Base-by-base conservation (phyloP, 2,888 invertebrate species). In the Neoaliturus tenellus region DNA sequence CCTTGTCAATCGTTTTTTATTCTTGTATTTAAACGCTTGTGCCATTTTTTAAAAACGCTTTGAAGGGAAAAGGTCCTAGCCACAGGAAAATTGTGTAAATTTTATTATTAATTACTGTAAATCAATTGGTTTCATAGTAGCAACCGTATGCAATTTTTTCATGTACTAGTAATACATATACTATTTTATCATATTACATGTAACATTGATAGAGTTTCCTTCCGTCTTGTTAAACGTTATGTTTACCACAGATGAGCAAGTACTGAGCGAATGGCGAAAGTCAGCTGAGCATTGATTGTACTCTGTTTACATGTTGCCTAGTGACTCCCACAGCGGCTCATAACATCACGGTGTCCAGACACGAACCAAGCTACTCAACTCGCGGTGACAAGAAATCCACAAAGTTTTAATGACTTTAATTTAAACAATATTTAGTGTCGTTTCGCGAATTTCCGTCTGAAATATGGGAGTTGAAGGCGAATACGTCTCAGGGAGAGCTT, bases 251-350 rank as follows among this genome's bases (percentile, higher is more conserved):
- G 44, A n/a, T n/a, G n/a, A n/a, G n/a, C n/a, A n/a, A n/a, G n/a
- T 6, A 12, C 17, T 2, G 44, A 51, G 8, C 51, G 51, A 23
- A 51, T 51, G 51, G 51, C 23, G 8, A 23, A 62, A 62, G 62
- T 62, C 62, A 62, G 62, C 62, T 62, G 62, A 12, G 62, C 62
- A 62, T 62, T 31, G 62, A 62, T 62, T 62, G 20, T 2, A 28
- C 28, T 28, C 12, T 69, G 69, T 69, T 69, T 69, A 69, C 69
- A 23, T 39, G 69, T 69, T 69, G 69, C 69, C 69, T 39, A 39
- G 69, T 39, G 35, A 69, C 69, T 69, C 31, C n/a, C 39, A 39
- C 20, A 39, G 12, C 20, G 28, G 35, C 39, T 69, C 69, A 69
- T 39, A 35, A 39, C 69, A 39, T 69, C 69, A 17, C 69, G 31